phyloP scores from a whole-genome alignment of 2,888 invertebrate genomes.

The Drosophila limbata region DNA sequence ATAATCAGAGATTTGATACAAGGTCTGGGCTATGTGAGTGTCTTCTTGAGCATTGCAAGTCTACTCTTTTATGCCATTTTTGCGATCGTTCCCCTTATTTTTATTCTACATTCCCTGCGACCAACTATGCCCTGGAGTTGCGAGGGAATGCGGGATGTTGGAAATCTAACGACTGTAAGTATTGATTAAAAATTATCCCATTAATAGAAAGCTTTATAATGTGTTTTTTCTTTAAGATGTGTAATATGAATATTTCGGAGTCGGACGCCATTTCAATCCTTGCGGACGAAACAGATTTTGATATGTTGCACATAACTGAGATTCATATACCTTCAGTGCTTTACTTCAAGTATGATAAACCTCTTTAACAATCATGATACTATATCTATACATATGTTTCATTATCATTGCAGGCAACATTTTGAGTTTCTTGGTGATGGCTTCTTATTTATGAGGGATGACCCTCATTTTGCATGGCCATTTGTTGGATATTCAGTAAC shows the following conservation, averaged over 20 bases:
- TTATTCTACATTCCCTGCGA: constrained; percentile 90
- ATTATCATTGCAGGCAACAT: constrained; percentile 18
- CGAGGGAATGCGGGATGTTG: constrained; percentile 85
- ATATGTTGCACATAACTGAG: background rate
- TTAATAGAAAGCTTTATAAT: background rate
- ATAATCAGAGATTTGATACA: constrained; percentile 15
- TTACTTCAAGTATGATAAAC: background rate
- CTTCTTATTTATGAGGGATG: background rate
- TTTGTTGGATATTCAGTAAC: constrained; percentile 57
- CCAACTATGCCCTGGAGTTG: constrained; percentile 92
- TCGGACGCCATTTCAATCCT: background rate
- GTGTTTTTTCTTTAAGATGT: constrained; percentile 36
- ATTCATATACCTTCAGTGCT: background rate
- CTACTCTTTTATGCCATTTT: constrained; percentile 93
- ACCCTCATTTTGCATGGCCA: constrained; percentile 71
- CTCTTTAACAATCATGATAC: too few species aligned
- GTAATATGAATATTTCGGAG: constrained; percentile 31
- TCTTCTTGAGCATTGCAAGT: constrained; percentile 91
- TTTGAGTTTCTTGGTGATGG: background rate
- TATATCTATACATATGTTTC: constrained; percentile 14
- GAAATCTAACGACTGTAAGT: constrained; percentile 45
- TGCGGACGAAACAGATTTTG: background rate
- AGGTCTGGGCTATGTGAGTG: constrained; percentile 95
- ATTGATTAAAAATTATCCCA: too few species aligned
- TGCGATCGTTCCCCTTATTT: constrained; percentile 92